These are phyloP conservation scores for Drosophila demipolita DNA, from an alignment of 2,888 invertebrate species.

Conservation along the genomic window DNA sequence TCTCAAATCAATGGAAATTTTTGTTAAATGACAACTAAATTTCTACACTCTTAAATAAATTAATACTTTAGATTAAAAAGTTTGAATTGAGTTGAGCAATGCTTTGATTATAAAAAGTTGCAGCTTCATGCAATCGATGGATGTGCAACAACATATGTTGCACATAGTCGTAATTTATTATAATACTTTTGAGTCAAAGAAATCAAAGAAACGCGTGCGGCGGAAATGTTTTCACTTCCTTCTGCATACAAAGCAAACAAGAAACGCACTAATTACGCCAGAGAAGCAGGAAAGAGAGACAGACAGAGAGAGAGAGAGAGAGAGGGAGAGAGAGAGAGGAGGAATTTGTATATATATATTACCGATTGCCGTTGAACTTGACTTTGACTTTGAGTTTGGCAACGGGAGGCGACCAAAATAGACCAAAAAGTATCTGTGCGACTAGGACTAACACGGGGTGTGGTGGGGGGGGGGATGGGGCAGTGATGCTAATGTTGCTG, in stretches of 20 bases:
- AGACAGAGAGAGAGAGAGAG: neutral
- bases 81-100: neutral
- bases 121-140: neutral
- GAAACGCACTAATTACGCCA: conserved; percentile 25
- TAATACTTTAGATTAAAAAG: neutral
- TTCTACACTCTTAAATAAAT: neutral
- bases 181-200: conserved; percentile 13
- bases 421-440: conserved; percentile 49
- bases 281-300: neutral
- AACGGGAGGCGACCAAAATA: conserved; percentile 50
- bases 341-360: conserved; percentile 12
- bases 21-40: too few relatives aligned
- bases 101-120: neutral
- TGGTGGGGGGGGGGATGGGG: conserved; percentile 4
- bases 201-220: conserved; percentile 25
- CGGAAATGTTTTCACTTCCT: conserved; percentile 45
- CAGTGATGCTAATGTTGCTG: conserved; percentile 5
- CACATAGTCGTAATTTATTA: neutral
- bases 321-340: neutral
- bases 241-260: conserved; percentile 11
- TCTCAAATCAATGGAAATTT: neutral
- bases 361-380: conserved; percentile 70
- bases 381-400: conserved; percentile 73
- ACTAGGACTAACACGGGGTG: conserved; percentile 22
- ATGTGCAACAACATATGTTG: conserved; percentile 14